phyloP scores from a whole-genome alignment of 2,113 vertebrate species.

The Ceyx cyanopectus region DNA sequence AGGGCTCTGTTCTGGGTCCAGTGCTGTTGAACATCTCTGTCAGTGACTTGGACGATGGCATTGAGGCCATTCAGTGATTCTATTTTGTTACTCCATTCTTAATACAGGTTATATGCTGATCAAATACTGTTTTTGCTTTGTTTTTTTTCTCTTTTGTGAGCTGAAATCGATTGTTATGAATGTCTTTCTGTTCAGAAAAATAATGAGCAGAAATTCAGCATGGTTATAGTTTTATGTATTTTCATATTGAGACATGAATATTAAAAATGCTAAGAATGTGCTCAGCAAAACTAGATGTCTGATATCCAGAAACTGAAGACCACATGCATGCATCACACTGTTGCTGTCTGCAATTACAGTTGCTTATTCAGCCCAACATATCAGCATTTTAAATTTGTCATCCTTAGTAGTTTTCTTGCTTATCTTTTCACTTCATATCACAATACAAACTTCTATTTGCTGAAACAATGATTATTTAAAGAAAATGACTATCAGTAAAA shows the following conservation, averaged over 20 bases:
- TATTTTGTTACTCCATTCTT: neutral
- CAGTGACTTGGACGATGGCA: too few species aligned
- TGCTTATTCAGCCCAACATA: neutral
- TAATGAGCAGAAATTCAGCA: neutral
- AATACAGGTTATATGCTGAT: neutral
- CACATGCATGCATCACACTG: neutral
- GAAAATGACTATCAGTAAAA: neutral
- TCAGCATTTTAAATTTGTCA: constrained; percentile 15
- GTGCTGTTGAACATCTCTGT: too few species aligned
- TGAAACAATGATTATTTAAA: neutral
- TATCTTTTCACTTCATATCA: neutral
- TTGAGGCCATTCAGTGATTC: too few species aligned
- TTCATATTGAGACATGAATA: neutral
- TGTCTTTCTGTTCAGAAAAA: neutral
- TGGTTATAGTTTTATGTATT: neutral
- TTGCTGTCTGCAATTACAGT: neutral
- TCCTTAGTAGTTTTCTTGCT: neutral
- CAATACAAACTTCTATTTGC: neutral
- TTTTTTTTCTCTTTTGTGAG: neutral
- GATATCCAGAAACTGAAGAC: neutral
- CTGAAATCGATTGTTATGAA: neutral
- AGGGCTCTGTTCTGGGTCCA: too few species aligned
- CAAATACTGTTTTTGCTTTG: neutral
- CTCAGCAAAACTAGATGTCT: neutral
- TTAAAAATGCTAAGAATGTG: neutral